These are phyloP conservation scores for Acanthococcus lagerstroemiae DNA, from an alignment of 2,888 invertebrate species.

Conservation along the genomic window DNA sequence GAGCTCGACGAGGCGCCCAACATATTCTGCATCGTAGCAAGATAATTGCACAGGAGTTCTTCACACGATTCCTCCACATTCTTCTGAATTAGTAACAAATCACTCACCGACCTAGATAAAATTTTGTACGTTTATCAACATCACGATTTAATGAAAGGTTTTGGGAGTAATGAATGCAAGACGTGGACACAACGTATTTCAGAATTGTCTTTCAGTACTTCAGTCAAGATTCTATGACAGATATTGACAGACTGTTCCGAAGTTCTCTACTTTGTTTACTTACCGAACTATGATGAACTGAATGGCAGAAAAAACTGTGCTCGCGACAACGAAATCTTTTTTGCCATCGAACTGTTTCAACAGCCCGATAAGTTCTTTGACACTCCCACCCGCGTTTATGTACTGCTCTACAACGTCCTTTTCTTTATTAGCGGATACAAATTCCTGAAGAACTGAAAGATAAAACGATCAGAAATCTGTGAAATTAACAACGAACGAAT, in stretches of 20 bases:
- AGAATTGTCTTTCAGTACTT: too few species aligned
- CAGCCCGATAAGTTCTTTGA: slow-evolving; percentile 14
- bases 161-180: too few species aligned
- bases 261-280: not conserved
- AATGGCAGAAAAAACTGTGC: slow-evolving; percentile 3
- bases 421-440: slow-evolving; percentile 6
- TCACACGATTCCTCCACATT: slow-evolving; percentile 16
- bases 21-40: slow-evolving; percentile 13
- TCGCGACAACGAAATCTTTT: slow-evolving; percentile 14
- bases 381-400: slow-evolving; percentile 21
- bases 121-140: not conserved
- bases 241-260: too few species aligned
- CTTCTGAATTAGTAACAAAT: slow-evolving; percentile 16
- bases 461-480: not conserved
- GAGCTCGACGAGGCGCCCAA: not conserved
- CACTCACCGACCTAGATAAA: not conserved
- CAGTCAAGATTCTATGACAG: too few species aligned
- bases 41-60: slow-evolving; percentile 11
- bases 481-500: not conserved
- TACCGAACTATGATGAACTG: not conserved
- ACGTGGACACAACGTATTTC: too few species aligned
- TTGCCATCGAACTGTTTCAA: slow-evolving; percentile 13
- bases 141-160: not conserved
- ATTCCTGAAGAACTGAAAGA: slow-evolving; percentile 7
- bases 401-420: slow-evolving; percentile 10